These are phyloP conservation scores for Setophaga petechia DNA, from an alignment of 2,113 vertebrate genomes.

Conservation along the genomic window DNA sequence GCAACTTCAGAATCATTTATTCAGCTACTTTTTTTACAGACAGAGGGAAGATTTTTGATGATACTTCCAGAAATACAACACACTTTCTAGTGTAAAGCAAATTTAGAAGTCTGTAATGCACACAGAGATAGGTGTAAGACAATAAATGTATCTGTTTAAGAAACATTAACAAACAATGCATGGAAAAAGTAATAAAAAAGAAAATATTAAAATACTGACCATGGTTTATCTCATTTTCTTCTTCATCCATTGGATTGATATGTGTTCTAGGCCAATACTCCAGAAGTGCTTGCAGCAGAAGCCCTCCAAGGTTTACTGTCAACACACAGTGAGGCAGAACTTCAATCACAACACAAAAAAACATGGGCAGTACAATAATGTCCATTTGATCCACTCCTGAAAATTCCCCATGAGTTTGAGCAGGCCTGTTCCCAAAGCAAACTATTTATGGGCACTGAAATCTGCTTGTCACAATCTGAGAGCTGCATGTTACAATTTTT, in stretches of 20 bases:
- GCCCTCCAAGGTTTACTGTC: slow-evolving; percentile 94
- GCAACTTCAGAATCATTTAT: background rate
- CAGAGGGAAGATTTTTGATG: background rate
- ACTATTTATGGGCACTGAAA: background rate
- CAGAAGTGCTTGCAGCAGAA: slow-evolving; percentile 93
- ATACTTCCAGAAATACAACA: background rate
- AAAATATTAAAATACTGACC: slow-evolving; percentile 66
- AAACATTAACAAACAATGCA: background rate
- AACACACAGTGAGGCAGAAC: background rate
- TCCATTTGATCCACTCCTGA: background rate
- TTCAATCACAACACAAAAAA: background rate
- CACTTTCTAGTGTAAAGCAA: background rate
- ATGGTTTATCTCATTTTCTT: slow-evolving; percentile 94
- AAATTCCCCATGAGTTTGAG: background rate
- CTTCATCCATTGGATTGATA: slow-evolving; percentile 96
- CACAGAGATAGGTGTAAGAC: background rate
- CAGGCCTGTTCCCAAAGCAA: background rate
- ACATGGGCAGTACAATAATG: rapidly evolving
- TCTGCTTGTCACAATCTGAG: background rate
- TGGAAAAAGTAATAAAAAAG: background rate
- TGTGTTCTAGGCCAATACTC: slow-evolving; percentile 98
- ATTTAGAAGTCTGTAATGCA: background rate
- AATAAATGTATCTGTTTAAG: background rate
- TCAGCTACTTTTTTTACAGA: background rate
- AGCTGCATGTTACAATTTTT: background rate